Evolutionary conservation across 1,140 invertebrate genomes (phyloP), one percentile per base, ranked within the genome.

Genomic region (Lethrus apterus): DNA sequence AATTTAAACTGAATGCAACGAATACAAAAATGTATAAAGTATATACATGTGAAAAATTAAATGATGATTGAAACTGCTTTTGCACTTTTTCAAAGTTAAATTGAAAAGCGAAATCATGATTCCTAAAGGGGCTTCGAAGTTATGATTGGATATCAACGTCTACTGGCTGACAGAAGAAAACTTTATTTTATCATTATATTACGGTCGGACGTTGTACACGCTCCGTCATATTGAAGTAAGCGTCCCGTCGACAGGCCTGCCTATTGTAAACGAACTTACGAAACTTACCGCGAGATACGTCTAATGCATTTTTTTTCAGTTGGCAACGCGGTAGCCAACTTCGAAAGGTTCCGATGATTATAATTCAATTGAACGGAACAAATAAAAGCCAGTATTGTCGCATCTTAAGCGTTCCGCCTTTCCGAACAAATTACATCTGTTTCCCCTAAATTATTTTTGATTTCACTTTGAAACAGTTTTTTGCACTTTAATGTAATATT

Each of bases 121-220:
- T 40, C 24, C 30, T 26, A 38, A 43, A 40, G 42, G 41, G 41
- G 45, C 41, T 42, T 26, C 42, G 19, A 31, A 43, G 46, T 43
- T 41, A 14, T 48, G 46, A 48, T 48, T 50, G 48, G 48, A 18
- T 50, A 50, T 50, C 48, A 44, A 50, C 45, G 41, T 50, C 41
- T 34, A 4, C 21, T 14, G 19, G 14, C 19, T 34, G 14, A 7
- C 14, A 34, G 3, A 4, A 34, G 31, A 38, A 50, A 50, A 50
- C 48, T 50, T 50, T 50, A 50, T 50, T 50, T 44, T 40, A 30
- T 44, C 48, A 45, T 50, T 50, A 44, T 34, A 44, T 44, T 45
- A 44, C 31, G 13, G 24, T 19, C 13, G 29, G 14, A 34, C 13
- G 7, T 21, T 9, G 17, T 40, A 21, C 20, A 21, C 24, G 18